A percentile compares a stretch with the other conserved stretches of the same genome.
These are phyloP conservation scores for Cheilinus undulatus DNA, from an alignment of 2,113 vertebrate species.

Conservation along the genomic window DNA sequence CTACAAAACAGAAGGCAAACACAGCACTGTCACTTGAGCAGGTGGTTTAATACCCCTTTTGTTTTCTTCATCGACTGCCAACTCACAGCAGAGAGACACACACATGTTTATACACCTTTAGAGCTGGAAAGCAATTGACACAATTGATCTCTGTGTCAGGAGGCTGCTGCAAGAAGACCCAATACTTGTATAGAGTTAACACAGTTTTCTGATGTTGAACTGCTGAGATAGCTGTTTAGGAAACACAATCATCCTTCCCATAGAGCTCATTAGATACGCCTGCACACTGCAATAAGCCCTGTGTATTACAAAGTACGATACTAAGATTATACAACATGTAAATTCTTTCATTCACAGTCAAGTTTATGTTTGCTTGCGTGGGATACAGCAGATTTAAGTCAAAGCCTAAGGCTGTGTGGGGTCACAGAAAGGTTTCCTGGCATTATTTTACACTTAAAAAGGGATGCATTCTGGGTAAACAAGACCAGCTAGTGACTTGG, in stretches of 20 bases:
- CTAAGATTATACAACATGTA: neutral
- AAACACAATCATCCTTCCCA: neutral
- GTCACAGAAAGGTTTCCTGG: neutral
- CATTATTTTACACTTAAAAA: neutral
- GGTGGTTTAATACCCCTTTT: conserved; percentile 22
- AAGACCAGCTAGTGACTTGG: neutral
- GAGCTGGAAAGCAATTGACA: conserved; percentile 4
- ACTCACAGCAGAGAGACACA: conserved; percentile 1
- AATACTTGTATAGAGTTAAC: conserved; percentile 3
- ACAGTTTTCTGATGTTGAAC: neutral
- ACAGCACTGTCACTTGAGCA: neutral
- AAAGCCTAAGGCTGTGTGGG: neutral
- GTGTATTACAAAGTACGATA: neutral
- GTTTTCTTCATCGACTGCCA: conserved; percentile 5
- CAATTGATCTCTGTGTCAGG: conserved; percentile 18
- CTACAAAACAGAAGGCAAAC: conserved; percentile 16
- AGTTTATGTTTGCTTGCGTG: neutral
- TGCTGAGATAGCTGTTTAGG: conserved; percentile 5
- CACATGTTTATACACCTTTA: neutral
- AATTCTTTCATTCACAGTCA: neutral
- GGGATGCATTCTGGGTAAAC: conserved; percentile 1
- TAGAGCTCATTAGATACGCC: neutral
- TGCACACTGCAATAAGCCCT: neutral
- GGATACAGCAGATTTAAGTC: neutral
- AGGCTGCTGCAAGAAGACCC: conserved; percentile 1